Percentiles rank a stretch among this genome's conserved stretches.
Conservation (phyloP, 2,113 vertebrate genomes). For the Helogale parvula region DNA sequence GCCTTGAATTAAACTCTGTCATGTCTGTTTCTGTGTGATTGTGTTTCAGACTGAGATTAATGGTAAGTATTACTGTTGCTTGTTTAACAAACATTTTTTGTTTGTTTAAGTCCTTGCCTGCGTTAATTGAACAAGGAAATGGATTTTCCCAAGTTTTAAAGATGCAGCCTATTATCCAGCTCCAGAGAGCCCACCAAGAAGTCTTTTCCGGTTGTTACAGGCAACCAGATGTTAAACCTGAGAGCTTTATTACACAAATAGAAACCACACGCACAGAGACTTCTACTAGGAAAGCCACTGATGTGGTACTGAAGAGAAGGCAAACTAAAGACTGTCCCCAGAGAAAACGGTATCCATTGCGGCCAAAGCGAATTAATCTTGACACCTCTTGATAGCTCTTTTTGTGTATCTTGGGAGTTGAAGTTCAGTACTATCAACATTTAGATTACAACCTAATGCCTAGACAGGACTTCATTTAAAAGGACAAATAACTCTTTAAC, state of each 20-base stretch:
- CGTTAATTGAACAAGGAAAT: conserved; percentile 89
- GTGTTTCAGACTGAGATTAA: conserved; percentile 28
- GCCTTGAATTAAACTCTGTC: not conserved
- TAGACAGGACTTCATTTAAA: not conserved
- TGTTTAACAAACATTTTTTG: conserved; percentile 72
- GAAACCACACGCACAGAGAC: conserved; percentile 83
- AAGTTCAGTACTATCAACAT: not conserved
- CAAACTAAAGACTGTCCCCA: conserved; percentile 52
- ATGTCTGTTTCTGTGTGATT: not conserved
- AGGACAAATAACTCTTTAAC: not conserved
- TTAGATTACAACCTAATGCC: not conserved
- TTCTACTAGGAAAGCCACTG: conserved; percentile 37
- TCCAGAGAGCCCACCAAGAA: conserved; percentile 87
- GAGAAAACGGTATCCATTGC: conserved; percentile 81
- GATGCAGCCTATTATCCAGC: conserved; percentile 85
- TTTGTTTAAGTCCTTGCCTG: conserved; percentile 87
- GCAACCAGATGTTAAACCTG: conserved; percentile 56
- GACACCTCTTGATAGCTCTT: not conserved
- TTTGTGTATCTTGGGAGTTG: not conserved
- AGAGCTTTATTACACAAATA: conserved; percentile 12
- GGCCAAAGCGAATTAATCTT: conserved; percentile 78
- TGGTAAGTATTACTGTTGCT: not conserved
- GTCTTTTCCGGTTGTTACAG: conserved; percentile 74
- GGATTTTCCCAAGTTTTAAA: conserved; percentile 89
- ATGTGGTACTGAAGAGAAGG: conserved; percentile 77